Conservation (phyloP, 1,140 invertebrate genomes). For the Asobara japonica region DNA sequence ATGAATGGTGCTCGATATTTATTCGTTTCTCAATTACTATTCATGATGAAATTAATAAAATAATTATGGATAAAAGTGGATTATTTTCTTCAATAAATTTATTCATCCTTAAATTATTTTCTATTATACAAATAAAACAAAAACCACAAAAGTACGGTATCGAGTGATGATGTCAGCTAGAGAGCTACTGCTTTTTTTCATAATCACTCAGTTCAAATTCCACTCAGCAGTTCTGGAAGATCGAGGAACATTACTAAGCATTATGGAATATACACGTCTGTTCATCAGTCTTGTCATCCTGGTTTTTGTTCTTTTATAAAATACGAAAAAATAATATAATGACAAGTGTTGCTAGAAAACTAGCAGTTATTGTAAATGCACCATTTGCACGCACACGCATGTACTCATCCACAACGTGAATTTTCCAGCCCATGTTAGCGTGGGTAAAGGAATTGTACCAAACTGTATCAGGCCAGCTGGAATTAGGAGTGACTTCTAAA, state of each 20-base stretch:
- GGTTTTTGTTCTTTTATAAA: conserved; percentile 26
- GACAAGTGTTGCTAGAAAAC: conserved; percentile 32
- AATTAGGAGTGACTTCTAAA: conserved; percentile 86
- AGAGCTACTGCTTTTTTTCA: background rate
- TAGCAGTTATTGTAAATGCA: conserved; percentile 33
- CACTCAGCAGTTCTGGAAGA: background rate
- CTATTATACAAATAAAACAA: too few species aligned
- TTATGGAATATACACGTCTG: conserved; percentile 13
- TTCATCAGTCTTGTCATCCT: conserved; percentile 36
- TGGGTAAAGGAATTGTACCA: conserved; percentile 95
- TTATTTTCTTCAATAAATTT: too few species aligned
- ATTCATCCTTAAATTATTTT: too few species aligned
- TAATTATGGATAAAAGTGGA: too few species aligned
- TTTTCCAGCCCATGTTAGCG: conserved; percentile 91
- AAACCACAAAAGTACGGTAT: too few species aligned
- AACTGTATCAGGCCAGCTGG: conserved; percentile 89
- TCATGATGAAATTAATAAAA: too few species aligned
- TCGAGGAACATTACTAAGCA: background rate
- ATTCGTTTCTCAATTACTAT: too few species aligned
- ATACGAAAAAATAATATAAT: conserved; percentile 41
- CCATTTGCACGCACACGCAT: conserved; percentile 40
- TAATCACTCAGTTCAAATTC: background rate
- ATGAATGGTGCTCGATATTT: too few species aligned
- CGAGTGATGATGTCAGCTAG: too few species aligned
- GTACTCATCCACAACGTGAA: conserved; percentile 83